Evolutionary conservation across 2,888 invertebrate species (phyloP).

Genomic region (Agapostemon virescens): DNA sequence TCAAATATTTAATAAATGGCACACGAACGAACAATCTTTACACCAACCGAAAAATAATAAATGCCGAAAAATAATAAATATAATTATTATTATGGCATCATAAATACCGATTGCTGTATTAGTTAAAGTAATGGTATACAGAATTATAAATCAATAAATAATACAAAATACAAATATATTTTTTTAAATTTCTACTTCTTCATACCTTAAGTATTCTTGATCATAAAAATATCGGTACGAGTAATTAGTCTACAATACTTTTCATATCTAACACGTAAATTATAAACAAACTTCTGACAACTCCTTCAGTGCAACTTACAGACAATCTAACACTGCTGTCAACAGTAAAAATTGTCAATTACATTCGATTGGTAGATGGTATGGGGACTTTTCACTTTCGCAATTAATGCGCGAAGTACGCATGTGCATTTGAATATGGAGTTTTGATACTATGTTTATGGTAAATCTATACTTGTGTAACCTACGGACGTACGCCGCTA

Average conservation of each 20-base stretch:
- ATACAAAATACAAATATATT: not conserved
- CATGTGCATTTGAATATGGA: not conserved
- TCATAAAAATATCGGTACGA: slow-evolving; percentile 13
- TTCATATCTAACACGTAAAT: not conserved
- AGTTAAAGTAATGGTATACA: slow-evolving; percentile 4
- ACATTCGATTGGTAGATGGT: not conserved
- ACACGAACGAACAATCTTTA: slow-evolving; percentile 11
- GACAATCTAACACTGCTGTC: not conserved
- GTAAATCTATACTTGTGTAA: not conserved
- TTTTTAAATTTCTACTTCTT: not conserved
- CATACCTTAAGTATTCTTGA: slow-evolving; percentile 25
- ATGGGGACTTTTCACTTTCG: too few species aligned
- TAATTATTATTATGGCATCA: not conserved
- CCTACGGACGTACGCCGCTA: too few species aligned
- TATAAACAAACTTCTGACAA: not conserved
- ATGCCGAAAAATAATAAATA: slow-evolving; percentile 23
- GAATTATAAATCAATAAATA: not conserved
- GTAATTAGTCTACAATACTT: slow-evolving; percentile 13
- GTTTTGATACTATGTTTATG: not conserved
- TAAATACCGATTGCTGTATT: slow-evolving; percentile 13
- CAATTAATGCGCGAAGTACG: too few species aligned
- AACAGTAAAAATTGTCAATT: not conserved
- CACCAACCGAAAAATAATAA: slow-evolving; percentile 16
- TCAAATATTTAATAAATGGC: slow-evolving; percentile 16
- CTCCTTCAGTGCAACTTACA: slow-evolving; percentile 5